Conservation (phyloP, 2,888 invertebrate species). For the Epistrophe eligans region DNA sequence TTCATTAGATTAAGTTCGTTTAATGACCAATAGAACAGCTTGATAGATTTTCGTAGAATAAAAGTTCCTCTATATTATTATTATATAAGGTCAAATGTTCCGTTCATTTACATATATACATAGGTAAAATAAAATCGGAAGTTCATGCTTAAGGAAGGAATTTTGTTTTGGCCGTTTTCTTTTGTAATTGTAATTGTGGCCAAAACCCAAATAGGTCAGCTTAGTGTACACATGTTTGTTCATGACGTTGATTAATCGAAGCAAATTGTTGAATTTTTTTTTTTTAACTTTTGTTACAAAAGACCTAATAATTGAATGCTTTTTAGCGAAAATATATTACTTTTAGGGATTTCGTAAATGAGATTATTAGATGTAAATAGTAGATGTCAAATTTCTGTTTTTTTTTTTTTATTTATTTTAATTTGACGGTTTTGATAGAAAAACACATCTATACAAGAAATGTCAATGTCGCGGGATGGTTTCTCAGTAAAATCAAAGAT, state of each 20-base stretch:
- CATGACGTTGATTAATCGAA: slow-evolving; percentile 39
- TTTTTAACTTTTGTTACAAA: background rate
- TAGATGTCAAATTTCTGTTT: no score
- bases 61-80: slow-evolving; percentile 38
- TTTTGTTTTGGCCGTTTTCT: slow-evolving; percentile 22
- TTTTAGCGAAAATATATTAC: background rate
- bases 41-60: slow-evolving; percentile 68
- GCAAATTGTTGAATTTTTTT: slow-evolving; percentile 1
- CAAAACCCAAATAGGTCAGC: slow-evolving; percentile 4
- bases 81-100: slow-evolving; percentile 57
- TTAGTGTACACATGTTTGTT: slow-evolving; percentile 41
- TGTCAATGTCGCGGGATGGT: no score
- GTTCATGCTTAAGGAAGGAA: slow-evolving; percentile 54
- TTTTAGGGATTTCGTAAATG: background rate
- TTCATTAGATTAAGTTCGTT: slow-evolving; percentile 60
- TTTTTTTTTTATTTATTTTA: no score
- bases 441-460: no score
- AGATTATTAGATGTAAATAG: no score
- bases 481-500: no score
- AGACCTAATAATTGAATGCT: background rate
- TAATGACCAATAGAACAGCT: slow-evolving; percentile 71
- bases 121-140: slow-evolving; percentile 41
- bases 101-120: slow-evolving; percentile 49
- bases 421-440: no score
- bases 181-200: no score